Base-by-base conservation (phyloP, 2,113 vertebrate species). In the Rhadina sibilatrix region DNA sequence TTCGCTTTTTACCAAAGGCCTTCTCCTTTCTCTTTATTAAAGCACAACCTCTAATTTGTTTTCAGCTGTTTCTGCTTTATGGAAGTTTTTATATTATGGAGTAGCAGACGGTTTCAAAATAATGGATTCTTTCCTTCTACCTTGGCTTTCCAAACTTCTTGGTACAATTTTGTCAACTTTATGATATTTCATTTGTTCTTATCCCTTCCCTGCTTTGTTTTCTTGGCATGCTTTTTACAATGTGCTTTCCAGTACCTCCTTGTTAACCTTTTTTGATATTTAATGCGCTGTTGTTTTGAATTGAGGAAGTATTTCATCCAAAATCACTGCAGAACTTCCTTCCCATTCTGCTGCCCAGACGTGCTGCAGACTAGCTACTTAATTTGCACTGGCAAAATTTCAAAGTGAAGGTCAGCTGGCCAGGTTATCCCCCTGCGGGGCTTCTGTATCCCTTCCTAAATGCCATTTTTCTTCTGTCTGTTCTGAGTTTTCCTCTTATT, bases 301-400 rank as follows among this genome's bases (percentile, higher is more conserved):
- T 78, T 90, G 88, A 96, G 94, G 93, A 94, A 95, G 82, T 69
- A 35, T 95, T 97, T 95, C 9, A 93, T 96, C 82, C 88, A 57
- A 30, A 94, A 74, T 96, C 85, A 37, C 68, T 74, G 90, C 40
- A 53, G 15, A 93, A 88, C 85, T 96, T 96, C 95, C 94, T 97
- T 95, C 90, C 90, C 44, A 47, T 0, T 4, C 90, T 86, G 85
- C 92, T 83, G 90, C 92, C 93, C 87, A 94, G 92, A 59, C 80
- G 6, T 60, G 92, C 85, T 93, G 87, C 85, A 87, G 90, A 90
- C 85, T 31, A 86, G 72, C 92, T 94, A 70, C 87, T 96, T 95
- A 79, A 97, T 96, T 95, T 94, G 92, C 87, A 42, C 92, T 94
- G 95, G 94, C 93, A 96, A 23, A 59, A 85, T 94, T 95, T 96